Conservation (phyloP, 2,797 vertebrate species). For the Agapornis canus region DNA sequence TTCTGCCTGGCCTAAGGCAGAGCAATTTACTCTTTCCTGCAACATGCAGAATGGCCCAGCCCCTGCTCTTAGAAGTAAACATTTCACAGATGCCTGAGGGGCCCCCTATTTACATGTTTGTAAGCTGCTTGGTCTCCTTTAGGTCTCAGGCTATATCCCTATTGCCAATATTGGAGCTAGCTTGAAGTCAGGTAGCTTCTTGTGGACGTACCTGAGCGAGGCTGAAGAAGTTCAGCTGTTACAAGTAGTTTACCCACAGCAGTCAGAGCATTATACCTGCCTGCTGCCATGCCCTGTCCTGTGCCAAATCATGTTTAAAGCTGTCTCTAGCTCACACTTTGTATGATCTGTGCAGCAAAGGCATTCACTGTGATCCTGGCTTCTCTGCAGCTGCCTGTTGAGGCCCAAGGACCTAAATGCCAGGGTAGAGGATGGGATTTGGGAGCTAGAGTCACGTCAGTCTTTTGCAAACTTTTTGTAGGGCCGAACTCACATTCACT, state of each 20-base stretch:
- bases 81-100: neutral
- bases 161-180: neutral
- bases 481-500: neutral
- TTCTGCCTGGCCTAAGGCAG: slow-evolving; percentile 45
- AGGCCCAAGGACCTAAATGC: neutral
- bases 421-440: neutral
- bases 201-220: neutral
- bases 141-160: neutral
- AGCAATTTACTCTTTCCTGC: slow-evolving; percentile 30
- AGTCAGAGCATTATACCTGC: neutral
- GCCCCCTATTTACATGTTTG: slow-evolving; percentile 9
- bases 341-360: neutral
- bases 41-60: neutral
- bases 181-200: neutral
- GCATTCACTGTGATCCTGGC: neutral
- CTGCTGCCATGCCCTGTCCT: neutral
- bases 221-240: neutral
- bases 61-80: slow-evolving; percentile 5
- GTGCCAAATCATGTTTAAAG: neutral
- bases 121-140: neutral
- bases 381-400: neutral
- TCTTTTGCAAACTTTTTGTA: neutral
- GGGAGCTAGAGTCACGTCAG: neutral
- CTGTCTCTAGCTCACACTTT: neutral
- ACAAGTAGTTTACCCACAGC: neutral